Evolutionary conservation across 1,140 invertebrate genomes (phyloP).

Genomic region (Nautilus pompilius): DNA sequence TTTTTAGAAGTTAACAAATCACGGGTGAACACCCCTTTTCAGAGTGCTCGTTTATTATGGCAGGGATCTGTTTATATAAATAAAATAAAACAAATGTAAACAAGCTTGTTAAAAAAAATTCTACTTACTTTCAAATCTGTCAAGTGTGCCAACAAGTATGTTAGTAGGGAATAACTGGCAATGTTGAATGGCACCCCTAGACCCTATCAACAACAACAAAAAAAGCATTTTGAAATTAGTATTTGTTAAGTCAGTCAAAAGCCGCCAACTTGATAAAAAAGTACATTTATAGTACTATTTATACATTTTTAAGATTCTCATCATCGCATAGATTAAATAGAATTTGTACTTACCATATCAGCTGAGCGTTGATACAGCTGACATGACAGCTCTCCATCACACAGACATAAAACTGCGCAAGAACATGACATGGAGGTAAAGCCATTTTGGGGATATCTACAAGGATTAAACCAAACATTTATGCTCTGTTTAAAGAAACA

Average conservation of each 20-base stretch:
- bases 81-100: background rate
- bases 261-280: too few species aligned
- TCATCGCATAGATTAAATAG: too few species aligned
- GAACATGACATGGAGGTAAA: constrained; percentile 92
- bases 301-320: too few species aligned
- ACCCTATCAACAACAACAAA: constrained; percentile 60
- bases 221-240: too few species aligned
- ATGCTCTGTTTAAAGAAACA: too few species aligned
- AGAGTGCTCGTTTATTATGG: too few species aligned
- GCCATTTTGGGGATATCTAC: constrained; percentile 90
- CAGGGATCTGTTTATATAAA: too few species aligned
- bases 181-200: constrained; percentile 99
- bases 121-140: constrained; percentile 72
- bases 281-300: too few species aligned
- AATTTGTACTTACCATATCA: constrained; percentile 71
- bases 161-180: constrained; percentile 92
- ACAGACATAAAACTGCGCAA: constrained; percentile 94
- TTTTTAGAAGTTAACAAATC: too few species aligned
- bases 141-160: constrained; percentile 94
- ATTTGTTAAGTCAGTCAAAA: too few species aligned
- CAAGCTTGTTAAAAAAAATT: background rate
- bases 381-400: constrained; percentile 77
- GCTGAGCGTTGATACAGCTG: constrained; percentile 95
- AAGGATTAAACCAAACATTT: constrained; percentile 17
- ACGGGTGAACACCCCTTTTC: too few species aligned